Evolutionary conservation across 2,113 vertebrate genomes (phyloP).

Genomic region (Elephantulus edwardii): DNA sequence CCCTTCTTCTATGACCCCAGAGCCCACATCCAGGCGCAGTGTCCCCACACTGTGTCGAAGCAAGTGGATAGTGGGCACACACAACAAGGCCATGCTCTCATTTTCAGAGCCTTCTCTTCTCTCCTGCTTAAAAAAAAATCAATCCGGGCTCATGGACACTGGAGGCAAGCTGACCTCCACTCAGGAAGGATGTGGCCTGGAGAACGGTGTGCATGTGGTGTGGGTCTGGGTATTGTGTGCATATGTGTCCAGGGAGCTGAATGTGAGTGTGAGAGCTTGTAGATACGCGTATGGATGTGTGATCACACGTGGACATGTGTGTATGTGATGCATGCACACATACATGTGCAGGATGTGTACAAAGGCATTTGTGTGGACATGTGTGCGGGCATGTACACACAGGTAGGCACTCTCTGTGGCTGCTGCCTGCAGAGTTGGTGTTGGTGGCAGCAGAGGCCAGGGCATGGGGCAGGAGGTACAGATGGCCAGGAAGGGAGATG

Average conservation of each 20-base stretch:
- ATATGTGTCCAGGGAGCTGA: no score
- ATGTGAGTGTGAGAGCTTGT: not conserved
- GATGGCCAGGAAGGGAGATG: not conserved
- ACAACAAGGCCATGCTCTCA: not conserved
- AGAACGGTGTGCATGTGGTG: not conserved
- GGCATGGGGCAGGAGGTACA: not conserved
- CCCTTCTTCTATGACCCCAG: not conserved
- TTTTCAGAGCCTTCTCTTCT: not conserved
- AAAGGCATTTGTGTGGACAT: not conserved
- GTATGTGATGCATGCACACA: not conserved
- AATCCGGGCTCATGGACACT: fast-evolving
- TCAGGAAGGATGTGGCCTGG: fast-evolving
- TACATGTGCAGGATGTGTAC: not conserved
- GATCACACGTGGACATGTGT: not conserved
- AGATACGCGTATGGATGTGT: not conserved
- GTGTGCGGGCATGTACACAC: not conserved
- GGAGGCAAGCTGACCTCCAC: not conserved
- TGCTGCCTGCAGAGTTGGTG: not conserved
- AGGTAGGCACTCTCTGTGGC: fast-evolving
- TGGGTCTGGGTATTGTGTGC: no score
- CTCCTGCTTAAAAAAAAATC: not conserved
- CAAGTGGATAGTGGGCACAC: not conserved
- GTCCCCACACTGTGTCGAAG: not conserved
- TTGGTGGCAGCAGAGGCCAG: no score
- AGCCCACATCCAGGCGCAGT: no score